Evolutionary conservation across 2,888 invertebrate genomes (phyloP).

Genomic region (Xylota sylvarum): DNA sequence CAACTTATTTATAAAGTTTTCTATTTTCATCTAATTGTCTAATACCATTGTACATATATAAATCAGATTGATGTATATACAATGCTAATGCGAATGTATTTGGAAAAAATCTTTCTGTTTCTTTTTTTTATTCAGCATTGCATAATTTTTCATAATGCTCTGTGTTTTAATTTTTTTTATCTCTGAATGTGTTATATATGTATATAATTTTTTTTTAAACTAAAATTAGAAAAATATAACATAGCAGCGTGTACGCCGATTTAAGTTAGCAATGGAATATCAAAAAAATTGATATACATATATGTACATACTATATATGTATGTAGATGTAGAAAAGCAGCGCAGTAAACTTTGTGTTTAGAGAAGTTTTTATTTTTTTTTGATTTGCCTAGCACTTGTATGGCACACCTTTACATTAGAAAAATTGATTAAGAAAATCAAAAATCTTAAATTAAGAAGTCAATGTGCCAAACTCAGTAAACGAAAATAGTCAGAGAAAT

Average conservation of each 20-base stretch:
- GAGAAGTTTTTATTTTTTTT: slow-evolving; percentile 40
- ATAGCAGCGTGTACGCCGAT: slow-evolving; percentile 61
- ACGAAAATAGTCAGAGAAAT: neutral
- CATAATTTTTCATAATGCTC: slow-evolving; percentile 70
- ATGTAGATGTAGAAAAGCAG: slow-evolving; percentile 42
- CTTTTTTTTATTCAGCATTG: slow-evolving; percentile 55
- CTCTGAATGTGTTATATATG: slow-evolving; percentile 43
- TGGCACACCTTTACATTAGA: slow-evolving; percentile 51
- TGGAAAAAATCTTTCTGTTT: slow-evolving; percentile 64
- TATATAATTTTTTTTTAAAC: slow-evolving; percentile 14
- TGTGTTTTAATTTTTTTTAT: slow-evolving; percentile 70
- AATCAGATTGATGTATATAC: too few species aligned
- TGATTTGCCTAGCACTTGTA: slow-evolving; percentile 65
- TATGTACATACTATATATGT: too few species aligned
- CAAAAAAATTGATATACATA: neutral
- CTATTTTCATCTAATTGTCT: slow-evolving; percentile 78
- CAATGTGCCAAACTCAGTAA: slow-evolving; percentile 16
- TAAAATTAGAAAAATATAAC: slow-evolving; percentile 54
- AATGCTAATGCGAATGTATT: too few species aligned
- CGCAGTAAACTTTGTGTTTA: slow-evolving; percentile 41
- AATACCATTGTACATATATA: too few species aligned
- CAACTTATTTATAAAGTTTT: slow-evolving; percentile 68
- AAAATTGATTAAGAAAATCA: slow-evolving; percentile 24
- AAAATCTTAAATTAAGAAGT: slow-evolving; percentile 73
- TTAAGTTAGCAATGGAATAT: slow-evolving; percentile 48